Base-by-base conservation (phyloP, 2,113 vertebrate genomes). In the Nyctibius bracteatus region DNA sequence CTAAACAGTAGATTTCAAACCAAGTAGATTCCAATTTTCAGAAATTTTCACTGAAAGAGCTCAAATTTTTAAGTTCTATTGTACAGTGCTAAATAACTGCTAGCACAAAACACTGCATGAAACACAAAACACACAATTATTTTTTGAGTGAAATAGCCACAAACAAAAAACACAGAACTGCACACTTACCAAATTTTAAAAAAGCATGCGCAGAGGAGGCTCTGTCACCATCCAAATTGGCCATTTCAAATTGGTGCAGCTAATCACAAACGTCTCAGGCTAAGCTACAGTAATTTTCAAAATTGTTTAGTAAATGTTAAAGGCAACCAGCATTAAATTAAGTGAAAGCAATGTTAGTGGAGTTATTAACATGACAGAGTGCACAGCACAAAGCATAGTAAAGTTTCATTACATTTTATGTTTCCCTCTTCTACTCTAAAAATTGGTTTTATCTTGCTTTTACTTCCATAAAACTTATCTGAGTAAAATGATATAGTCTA, bases 241-340 rank as follows among this genome's bases (percentile, higher is more conserved):
- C 98, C 99, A 99, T 99, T 98, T 98, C 99, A 98, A 98, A 98
- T 92, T 98, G 98, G 94, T 97, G 98, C 97, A 97, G 98, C 98
- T 99, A 99, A 99, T 97, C 98, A 97, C 97, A 97, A 98, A 97
- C 96, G 95, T 98, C 98, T 97, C 98, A 98, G 98, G 98, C 98
- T 99, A 99, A 98, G 98, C 99, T 99, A 99, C 96, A 98, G 98
- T 97, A 98, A 98, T 98, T 98, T 98, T 98, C 97, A 99, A 97
- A 98, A 97, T 96, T 94, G 97, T 98, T 99, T 99, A 99, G 99
- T 99, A 98, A 96, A 97, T 95, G 98, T 98, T 98, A 98, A 98
- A 98, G 90, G 95, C 97, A 98, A 98, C 98, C 95, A 98, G 96
- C 94, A 96, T 98, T 96, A 92, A 98, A 99, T 99, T 98, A 98